phyloP scores from a whole-genome alignment of 1,140 invertebrate species.

The Cyphomyrmex costatus region DNA sequence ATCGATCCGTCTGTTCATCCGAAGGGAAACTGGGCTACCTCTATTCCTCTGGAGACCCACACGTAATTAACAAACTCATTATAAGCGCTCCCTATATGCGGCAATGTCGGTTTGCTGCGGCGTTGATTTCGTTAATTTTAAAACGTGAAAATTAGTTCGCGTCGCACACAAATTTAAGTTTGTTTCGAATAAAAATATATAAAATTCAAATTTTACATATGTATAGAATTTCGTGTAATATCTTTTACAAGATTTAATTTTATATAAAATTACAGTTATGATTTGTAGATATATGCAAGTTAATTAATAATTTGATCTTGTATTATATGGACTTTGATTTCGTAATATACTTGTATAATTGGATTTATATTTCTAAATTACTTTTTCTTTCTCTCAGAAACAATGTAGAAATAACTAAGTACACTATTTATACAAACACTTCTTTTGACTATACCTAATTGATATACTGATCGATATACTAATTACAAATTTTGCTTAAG shows the following conservation, averaged over 20 bases:
- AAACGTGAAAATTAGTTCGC: constrained; percentile 36
- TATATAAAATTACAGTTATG: background rate
- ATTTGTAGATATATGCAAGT: background rate
- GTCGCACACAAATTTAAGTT: background rate
- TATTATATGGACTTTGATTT: background rate
- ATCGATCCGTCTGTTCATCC: constrained; percentile 64
- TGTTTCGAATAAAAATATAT: constrained; percentile 11
- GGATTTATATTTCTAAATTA: constrained; percentile 7
- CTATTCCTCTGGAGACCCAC: constrained; percentile 28
- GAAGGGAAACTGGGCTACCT: constrained; percentile 56
- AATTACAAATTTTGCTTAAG: background rate
- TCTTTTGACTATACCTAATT: background rate
- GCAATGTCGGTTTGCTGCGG: constrained; percentile 28
- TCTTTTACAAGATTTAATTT: constrained; percentile 10
- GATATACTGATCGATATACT: background rate
- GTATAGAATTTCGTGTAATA: background rate
- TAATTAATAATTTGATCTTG: background rate
- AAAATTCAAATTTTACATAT: background rate
- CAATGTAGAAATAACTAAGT: background rate
- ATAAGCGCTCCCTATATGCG: constrained; percentile 65
- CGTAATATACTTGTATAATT: background rate
- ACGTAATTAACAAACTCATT: constrained; percentile 81
- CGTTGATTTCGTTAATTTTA: constrained; percentile 60
- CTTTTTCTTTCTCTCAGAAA: background rate
- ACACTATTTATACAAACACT: background rate